Evolutionary conservation across 1,140 invertebrate species (phyloP), one percentile per base, ranked within the genome.

Genomic region (Venturia canescens): DNA sequence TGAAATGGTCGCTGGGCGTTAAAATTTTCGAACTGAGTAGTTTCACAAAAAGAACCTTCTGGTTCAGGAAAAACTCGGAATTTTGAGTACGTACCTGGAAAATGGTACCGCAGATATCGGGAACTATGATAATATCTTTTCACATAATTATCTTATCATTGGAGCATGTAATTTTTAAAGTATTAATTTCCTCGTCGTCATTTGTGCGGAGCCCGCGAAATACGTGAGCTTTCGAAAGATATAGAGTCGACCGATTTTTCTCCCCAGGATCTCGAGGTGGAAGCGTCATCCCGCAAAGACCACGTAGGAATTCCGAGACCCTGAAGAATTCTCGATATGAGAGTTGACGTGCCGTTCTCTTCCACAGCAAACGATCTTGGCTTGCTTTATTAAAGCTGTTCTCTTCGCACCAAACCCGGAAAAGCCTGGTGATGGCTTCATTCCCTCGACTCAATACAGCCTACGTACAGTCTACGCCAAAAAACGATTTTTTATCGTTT

Each of bases 331-430:
- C 84, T 81, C 85, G 87, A 91, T 90, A 90, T 90, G 89, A 88
- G 86, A 75, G 76, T 83, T 81, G 79, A 81, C 80, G 72, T 9
- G 48, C 18, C 3, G 72, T 74, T 71, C 50, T 18, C 67, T 74
- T 34, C 44, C 67, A 48, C 72, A 82, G 82, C 84, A 82, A 83
- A 79, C 71, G 50, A 79, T 82, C 81, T 72, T 83, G 78, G 71
- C 70, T 86, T 90, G 90, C 90, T 91, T 91, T 91, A 91, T 91
- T 91, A 91, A 91, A 90, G 82, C 86, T 31, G 21, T 21, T 53
- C 71, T 26, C 16, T 21, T 60, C 23, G 6, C 27, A 21, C 27
- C 9, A 31, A 21, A 34, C 78, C 83, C 85, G 82, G 75, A 82
- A 86, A 83, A 78, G 67, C 79, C 74, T 76, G 53, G 83, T 15